phyloP scores from a whole-genome alignment of 35 echinoderm and acorn worm species.

The Acanthaster planci region DNA sequence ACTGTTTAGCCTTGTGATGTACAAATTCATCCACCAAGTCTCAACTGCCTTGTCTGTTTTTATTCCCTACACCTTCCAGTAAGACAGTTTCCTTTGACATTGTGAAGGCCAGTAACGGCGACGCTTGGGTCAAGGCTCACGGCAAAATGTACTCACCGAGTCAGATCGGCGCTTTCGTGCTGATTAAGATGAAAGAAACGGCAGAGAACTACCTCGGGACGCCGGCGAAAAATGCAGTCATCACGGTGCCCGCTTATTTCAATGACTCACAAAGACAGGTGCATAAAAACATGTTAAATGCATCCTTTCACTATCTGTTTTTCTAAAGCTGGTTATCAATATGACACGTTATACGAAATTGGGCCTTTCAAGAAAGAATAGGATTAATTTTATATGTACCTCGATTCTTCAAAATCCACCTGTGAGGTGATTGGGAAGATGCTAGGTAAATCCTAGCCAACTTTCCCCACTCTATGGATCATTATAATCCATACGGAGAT shows the following conservation, averaged over 20 bases:
- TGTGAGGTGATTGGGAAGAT: no score
- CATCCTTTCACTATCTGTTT: no score
- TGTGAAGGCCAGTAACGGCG: slow-evolving; percentile 85
- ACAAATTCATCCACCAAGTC: no score
- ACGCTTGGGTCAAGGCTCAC: slow-evolving; percentile 87
- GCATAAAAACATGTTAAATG: neutral
- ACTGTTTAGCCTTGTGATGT: no score
- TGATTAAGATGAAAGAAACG: slow-evolving; percentile 98
- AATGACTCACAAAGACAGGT: slow-evolving; percentile 99
- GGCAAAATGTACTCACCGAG: slow-evolving; percentile 91
- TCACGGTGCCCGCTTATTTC: slow-evolving; percentile 98
- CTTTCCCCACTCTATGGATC: no score
- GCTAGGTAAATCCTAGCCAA: no score
- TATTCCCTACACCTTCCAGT: slow-evolving; percentile 61
- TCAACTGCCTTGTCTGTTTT: neutral
- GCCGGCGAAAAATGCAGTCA: slow-evolving; percentile 85
- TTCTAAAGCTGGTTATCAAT: no score
- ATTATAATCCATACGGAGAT: no score
- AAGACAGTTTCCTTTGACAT: slow-evolving; percentile 89
- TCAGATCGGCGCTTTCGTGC: slow-evolving; percentile 90
- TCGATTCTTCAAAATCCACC: no score
- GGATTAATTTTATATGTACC: no score
- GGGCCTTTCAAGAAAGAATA: no score
- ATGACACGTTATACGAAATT: no score
- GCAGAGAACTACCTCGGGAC: slow-evolving; percentile 92